Evolutionary conservation across 2,888 invertebrate species (phyloP), one percentile per base, ranked within the genome.

Genomic region (Xiphydria camelus): DNA sequence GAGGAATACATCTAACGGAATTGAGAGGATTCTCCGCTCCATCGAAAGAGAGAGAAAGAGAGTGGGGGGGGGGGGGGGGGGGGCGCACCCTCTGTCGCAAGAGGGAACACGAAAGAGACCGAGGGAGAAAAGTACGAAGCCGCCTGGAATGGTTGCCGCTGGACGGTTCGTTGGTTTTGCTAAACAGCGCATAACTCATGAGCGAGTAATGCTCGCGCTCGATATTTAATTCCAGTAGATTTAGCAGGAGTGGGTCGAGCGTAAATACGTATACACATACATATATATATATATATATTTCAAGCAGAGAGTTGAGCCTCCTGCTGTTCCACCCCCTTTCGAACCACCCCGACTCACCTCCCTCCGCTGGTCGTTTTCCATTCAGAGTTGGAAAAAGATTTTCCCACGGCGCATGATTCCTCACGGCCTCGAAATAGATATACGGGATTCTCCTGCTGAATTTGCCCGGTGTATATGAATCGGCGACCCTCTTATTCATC

Each of bases 161-260:
- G 7, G 6, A 12, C 29, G 12, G 12, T 29, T 5, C 14, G 36
- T 18, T 42, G 20, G 18, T 36, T 26, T 36, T 21, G 42, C 29
- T 42, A 29, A 42, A 42, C 42, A 42, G 42, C 33, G 35, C 36
- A 42, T 42, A 42, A 42, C 36, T 42, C 42, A 36, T 36, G 36
- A 36, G 42, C 3, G 17, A 21, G 42, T 42, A 36, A 40, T 40
- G 40, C 40, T 26, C 21, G 36, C 42, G 42, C 36, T 42, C 42
- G 42, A 36, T 42, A 42, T 62, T 61, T 53, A 59, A 62, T 61
- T 61, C 62, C 57, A 23, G 35, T 61, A 59, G 57, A 61, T 61
- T 61, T 62, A 61, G 53, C 62, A 47, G 52, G 45, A 52, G 47
- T 45, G 5, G 7, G 6, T 14, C 1, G 29, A 10, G 29, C 3